Evolutionary conservation across 2,888 invertebrate genomes (phyloP), one percentile per base, ranked within the genome.

Genomic region (Agonopterix subpropinquella): DNA sequence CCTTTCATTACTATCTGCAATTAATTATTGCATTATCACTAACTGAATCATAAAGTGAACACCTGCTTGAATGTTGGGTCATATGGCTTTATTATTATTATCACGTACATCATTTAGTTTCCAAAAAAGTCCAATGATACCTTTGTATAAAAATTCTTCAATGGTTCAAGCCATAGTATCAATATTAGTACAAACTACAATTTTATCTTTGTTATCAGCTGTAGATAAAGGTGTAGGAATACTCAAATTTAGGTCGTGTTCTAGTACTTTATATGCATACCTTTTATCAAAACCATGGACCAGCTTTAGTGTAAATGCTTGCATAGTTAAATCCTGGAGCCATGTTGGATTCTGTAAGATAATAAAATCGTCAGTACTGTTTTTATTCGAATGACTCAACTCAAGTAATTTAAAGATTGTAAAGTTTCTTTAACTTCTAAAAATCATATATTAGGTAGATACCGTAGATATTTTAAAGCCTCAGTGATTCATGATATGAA

Each of bases 121-220:
- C 56, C 47, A 60, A 28, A 28, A 67, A 62, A 57, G 43, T 47
- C 11, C 47, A 36, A 45, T 45, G 53, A 52, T 48, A 35, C 28
- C 46, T 49, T 45, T 41, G 36, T 39, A 41, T 10, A 55, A 56
- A 48, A 11, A 37, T 10, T 28, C 10, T 39, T 47, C 45, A 52
- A 52, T 58, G 57, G 48, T 52, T 51, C 47, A 47, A 54, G 57
- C 55, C 65, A 61, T 62, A 68, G 65, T 64, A 65, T 62, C 62
- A 28, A 61, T 8, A 11, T n/a, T 42, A 11, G 13, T 42, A 67
- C 69, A 65, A 67, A 72, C 64, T 78, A 76, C 79, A 78, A 61
- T 75, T 83, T 86, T 85, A 87, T 87, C 87, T 80, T 70, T 67
- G 69, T 82, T 87, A 87, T 85, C 86, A 69, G 62, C 56, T 63